Evolutionary conservation across 2,797 vertebrate genomes (phyloP).

Genomic region (Eptatretus atami): DNA sequence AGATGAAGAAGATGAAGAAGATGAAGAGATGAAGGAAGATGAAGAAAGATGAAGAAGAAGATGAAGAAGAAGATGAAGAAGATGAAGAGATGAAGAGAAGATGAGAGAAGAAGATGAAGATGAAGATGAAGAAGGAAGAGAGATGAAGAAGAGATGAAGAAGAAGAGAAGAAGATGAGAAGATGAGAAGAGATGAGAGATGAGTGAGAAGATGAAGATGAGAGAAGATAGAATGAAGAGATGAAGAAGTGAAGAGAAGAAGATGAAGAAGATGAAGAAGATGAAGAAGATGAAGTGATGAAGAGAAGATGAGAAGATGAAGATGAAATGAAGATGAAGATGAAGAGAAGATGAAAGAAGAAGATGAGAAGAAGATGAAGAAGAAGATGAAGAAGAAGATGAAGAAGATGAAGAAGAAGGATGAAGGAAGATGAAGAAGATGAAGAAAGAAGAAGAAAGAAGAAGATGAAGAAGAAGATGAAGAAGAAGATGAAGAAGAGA

Average conservation of each 20-base stretch:
- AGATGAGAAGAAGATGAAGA: constrained; percentile 9
- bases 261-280: too few relatives aligned
- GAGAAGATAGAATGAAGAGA: too few relatives aligned
- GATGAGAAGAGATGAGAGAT: constrained; percentile 10
- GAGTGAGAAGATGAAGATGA: constrained; percentile 12
- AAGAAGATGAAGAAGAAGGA: constrained; percentile 11
- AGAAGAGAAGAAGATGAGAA: constrained; percentile 8
- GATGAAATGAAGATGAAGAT: too few relatives aligned
- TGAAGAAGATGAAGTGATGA: too few relatives aligned
- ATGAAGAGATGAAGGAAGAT: constrained; percentile 9
- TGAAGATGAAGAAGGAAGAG: neutral
- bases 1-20: constrained; percentile 6
- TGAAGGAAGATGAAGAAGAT: too few relatives aligned
- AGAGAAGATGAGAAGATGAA: too few relatives aligned
- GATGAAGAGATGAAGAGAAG: too few relatives aligned
- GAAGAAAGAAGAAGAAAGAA: too few relatives aligned
- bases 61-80: constrained; percentile 12
- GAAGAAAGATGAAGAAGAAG: constrained; percentile 10
- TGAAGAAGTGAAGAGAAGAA: too few relatives aligned
- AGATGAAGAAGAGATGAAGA: constrained; percentile 9
- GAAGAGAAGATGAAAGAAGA: constrained; percentile 6
- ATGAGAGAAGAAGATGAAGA: too few relatives aligned
- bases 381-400: constrained; percentile 9
- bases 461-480: constrained; percentile 6
- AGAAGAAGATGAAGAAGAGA: constrained; percentile 8